phyloP scores from a whole-genome alignment of 2,113 vertebrate species.

The Tor tambroides region DNA sequence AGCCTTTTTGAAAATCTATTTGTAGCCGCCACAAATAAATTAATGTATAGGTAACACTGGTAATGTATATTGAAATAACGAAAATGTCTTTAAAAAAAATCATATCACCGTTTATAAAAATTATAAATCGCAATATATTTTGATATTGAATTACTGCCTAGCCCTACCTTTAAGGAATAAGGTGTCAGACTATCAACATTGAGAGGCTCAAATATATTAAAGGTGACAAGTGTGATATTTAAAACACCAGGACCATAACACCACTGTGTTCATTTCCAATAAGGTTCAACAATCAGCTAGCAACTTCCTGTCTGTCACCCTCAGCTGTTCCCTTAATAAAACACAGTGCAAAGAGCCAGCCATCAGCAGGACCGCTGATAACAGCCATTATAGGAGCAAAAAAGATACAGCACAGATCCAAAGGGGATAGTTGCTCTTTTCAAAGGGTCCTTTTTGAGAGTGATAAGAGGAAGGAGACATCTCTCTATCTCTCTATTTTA shows the following conservation, averaged over 20 bases:
- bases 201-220: not conserved
- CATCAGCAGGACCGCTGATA: slow-evolving; percentile 24
- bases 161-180: not conserved
- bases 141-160: no score
- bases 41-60: no score
- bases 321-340: slow-evolving; percentile 2
- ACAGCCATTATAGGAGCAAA: not conserved
- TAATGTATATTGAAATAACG: no score
- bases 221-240: not conserved
- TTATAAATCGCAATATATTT: no score
- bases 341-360: not conserved
- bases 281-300: not conserved
- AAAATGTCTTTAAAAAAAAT: no score
- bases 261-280: not conserved
- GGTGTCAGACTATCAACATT: not conserved
- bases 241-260: not conserved
- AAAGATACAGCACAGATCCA: slow-evolving; percentile 19
- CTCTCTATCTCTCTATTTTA: slow-evolving; percentile 34
- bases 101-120: no score
- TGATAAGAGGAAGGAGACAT: slow-evolving; percentile 50
- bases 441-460: slow-evolving; percentile 23
- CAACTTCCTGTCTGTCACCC: slow-evolving; percentile 19
- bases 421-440: not conserved
- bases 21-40: no score
- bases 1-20: no score